phyloP scores from a whole-genome alignment of 1,140 invertebrate genomes.

The Trichonephila inaurata region DNA sequence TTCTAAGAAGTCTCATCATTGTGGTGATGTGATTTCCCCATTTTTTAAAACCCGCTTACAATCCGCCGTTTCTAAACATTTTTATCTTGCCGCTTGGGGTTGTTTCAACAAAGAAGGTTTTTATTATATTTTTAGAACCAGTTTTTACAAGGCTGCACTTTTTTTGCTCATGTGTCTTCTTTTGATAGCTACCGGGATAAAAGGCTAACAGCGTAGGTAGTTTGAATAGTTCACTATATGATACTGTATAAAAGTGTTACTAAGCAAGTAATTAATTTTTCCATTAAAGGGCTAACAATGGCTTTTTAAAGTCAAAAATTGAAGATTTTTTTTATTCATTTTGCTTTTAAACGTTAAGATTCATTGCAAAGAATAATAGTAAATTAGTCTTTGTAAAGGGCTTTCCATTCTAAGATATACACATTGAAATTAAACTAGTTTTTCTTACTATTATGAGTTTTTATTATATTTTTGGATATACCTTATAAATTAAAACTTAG shows the following conservation, averaged over 20 bases:
- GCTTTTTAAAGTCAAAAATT: too few species aligned
- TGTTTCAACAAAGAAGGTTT: background rate
- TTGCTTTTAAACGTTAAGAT: too few species aligned
- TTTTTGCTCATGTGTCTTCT: background rate
- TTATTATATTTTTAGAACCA: background rate
- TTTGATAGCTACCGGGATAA: background rate
- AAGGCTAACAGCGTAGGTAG: background rate
- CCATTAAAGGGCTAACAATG: too few species aligned
- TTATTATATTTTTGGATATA: too few species aligned
- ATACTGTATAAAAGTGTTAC: background rate
- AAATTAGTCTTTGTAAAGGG: too few species aligned
- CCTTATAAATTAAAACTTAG: too few species aligned
- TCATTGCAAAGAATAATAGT: too few species aligned
- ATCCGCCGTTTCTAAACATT: background rate
- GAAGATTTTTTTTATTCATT: too few species aligned
- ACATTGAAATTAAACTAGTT: too few species aligned
- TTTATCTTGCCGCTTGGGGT: slow-evolving; percentile 21
- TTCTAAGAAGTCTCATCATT: background rate
- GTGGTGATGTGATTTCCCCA: slow-evolving; percentile 3
- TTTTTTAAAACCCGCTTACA: background rate
- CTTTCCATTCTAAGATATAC: too few species aligned
- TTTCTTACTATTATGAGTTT: too few species aligned
- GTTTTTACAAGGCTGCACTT: background rate
- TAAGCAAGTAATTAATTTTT: background rate
- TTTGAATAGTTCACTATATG: background rate